Base-by-base conservation (phyloP, 2,113 vertebrate species). In the Pedetes capensis region DNA sequence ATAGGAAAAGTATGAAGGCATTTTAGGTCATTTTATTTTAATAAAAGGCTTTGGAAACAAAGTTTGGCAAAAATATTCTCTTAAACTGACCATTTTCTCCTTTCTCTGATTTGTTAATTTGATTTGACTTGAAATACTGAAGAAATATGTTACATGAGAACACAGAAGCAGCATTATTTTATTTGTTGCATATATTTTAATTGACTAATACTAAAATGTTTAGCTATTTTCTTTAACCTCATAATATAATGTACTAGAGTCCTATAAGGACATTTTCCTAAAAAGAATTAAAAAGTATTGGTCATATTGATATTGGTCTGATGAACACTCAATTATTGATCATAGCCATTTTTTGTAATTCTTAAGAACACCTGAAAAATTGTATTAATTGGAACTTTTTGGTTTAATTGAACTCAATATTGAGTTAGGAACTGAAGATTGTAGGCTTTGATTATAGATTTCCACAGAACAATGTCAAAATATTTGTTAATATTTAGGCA, bases 1-100 rank as follows among this genome's bases (percentile, higher is more conserved):
- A 98, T 81, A 98, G 76, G 94, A 86, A 82, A 98, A 98, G 96
- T 95, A 92, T 98, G 97, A 99, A 99, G 98, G 98, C 98, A 98
- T 97, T 95, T 94, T 92, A 93, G 55, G 96, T 96, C 95, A 97
- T 98, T 98, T 68, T 96, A 98, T 99, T 98, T 98, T 98, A 98
- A 98, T 98, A 97, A 98, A n/a, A 93, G 55, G 59, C 84, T 92
- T 95, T 25, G 94, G 83, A 51, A 92, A 92, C 94, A 97, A 89
- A 89, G 34, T 82, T 96, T 92, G 49, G 42, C 20, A 96, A 89
- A 98, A 97, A 25, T 95, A 90, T 95, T 96, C 92, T 47, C 53
- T 47, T 89, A 11, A 96, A 47, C 39, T 96, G 79, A 76, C 8
- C 7, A 61, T 78, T 96, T 97, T 25, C 66, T 96, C 25, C 89